Evolutionary conservation across 2,113 vertebrate species (phyloP), one percentile per base, ranked within the genome.

Genomic region (Conger conger): DNA sequence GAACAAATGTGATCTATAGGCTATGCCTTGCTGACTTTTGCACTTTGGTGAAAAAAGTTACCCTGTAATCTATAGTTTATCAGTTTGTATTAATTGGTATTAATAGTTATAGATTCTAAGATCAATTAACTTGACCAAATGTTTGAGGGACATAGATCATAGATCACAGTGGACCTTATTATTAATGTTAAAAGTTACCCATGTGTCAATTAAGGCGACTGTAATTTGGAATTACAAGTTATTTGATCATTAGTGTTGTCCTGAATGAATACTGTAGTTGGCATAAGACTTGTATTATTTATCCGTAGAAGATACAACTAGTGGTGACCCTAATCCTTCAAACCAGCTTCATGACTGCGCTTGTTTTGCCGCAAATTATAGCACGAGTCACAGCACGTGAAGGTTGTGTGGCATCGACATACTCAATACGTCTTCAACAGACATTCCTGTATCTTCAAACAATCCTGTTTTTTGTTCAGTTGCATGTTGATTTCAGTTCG

Each of bases 381-480:
- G 87, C 91, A 92, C 89, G 90, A 87, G 91, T 45, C 86, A 50
- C 4, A 50, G 87, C 91, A 89, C 91, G 91, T 92, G 89, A 89
- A 17, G 81, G 82, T 63, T 78, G 33, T 37, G 9, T 3, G 15
- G 76, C 33, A 18, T 13, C 0, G 76, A 18, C 18, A 1, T 78
- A 30, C 35, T n/a, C 57, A 23, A 20, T 35, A 77, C 76, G 30
- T 53, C 50, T 53, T 53, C 50, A 57, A 16, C 11, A 57, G 54
- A 17, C 54, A 57, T 57, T 16, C 40, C 15, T 0, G 9, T 18
- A 57, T 57, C 17, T 16, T 78, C 15, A 37, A 78, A 78, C 18
- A 30, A 33, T 76, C 11, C 5, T 77, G 36, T 77, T 17, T 35
- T 77, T 30, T n/a, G n/a, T 79, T 27, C 18, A 35, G 23, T 20